Evolutionary conservation across 2,113 vertebrate species (phyloP).

Genomic region (Cariama cristata): DNA sequence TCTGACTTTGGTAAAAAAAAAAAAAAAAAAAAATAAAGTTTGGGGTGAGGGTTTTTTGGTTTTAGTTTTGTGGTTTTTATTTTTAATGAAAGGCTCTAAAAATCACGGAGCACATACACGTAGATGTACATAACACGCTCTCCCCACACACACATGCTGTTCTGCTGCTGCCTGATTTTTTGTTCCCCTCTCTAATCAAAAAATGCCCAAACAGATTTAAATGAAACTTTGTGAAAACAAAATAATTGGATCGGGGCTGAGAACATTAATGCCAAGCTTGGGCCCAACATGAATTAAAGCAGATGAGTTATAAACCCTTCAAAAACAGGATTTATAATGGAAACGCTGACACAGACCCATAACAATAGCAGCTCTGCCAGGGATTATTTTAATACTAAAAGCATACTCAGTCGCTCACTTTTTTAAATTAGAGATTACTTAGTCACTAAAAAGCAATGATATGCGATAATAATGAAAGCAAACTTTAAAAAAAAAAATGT

Average conservation of each 20-base stretch:
- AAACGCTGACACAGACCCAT: conserved; percentile 38
- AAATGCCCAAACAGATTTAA: conserved; percentile 26
- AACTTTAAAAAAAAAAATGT: background rate
- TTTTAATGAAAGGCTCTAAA: background rate
- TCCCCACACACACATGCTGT: background rate
- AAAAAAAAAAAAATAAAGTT: background rate
- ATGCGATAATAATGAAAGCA: background rate
- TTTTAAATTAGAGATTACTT: conserved; percentile 31
- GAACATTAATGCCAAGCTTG: conserved; percentile 29
- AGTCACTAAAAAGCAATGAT: background rate
- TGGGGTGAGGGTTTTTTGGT: background rate
- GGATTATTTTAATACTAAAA: conserved; percentile 64
- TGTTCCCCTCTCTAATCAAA: background rate
- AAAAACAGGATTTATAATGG: conserved; percentile 35
- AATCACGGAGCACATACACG: background rate
- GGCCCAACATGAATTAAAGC: conserved; percentile 43
- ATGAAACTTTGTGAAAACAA: conserved; percentile 43
- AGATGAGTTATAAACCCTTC: conserved; percentile 57
- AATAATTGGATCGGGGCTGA: background rate
- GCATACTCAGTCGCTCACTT: background rate
- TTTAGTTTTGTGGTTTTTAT: background rate
- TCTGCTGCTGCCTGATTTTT: background rate
- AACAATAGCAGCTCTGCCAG: conserved; percentile 55
- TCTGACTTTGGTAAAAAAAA: background rate
- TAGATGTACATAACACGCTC: background rate